Percentiles rank a stretch among this genome's conserved stretches.
These are phyloP conservation scores for Augiades crinisus DNA, from an alignment of 2,888 invertebrate genomes.

Conservation along the genomic window DNA sequence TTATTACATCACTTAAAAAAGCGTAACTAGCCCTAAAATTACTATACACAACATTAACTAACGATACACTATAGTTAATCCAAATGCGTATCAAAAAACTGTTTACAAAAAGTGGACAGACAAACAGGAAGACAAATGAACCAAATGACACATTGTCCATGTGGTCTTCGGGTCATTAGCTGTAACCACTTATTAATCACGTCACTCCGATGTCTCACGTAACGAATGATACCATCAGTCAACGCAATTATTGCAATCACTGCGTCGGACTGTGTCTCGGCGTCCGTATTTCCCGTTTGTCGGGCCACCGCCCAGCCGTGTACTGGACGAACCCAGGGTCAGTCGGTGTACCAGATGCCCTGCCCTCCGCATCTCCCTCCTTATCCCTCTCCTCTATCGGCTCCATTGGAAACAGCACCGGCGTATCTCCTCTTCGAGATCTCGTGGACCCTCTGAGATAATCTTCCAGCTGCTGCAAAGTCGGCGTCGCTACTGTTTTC, in stretches of 20 bases:
- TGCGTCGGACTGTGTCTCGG: slow-evolving; percentile 80
- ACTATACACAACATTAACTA: too few relatives aligned
- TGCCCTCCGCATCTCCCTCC: slow-evolving; percentile 58
- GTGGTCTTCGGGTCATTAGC: too few relatives aligned
- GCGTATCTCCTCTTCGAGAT: slow-evolving; percentile 59
- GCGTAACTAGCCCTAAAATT: too few relatives aligned
- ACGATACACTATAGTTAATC: too few relatives aligned
- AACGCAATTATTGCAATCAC: slow-evolving; percentile 27
- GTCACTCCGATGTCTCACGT: slow-evolving; percentile 27
- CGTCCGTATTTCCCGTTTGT: slow-evolving; percentile 76
- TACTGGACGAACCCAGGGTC: slow-evolving; percentile 89
- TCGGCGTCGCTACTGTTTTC: slow-evolving; percentile 65
- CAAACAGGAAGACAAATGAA: too few relatives aligned
- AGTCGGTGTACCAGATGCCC: slow-evolving; percentile 84
- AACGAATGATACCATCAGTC: slow-evolving; percentile 25
- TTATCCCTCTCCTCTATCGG: slow-evolving; percentile 70
- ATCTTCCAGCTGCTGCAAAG: slow-evolving; percentile 74
- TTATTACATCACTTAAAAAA: too few relatives aligned
- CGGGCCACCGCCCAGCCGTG: slow-evolving; percentile 86
- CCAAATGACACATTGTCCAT: too few relatives aligned
- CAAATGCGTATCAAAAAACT: too few relatives aligned
- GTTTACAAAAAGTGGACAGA: too few relatives aligned
- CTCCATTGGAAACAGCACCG: slow-evolving; percentile 76
- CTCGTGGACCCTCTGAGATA: slow-evolving; percentile 63
- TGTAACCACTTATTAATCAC: slow-evolving; percentile 31